Evolutionary conservation across 1,140 invertebrate species (phyloP).

Genomic region (Caenorhabditis briggsae): DNA sequence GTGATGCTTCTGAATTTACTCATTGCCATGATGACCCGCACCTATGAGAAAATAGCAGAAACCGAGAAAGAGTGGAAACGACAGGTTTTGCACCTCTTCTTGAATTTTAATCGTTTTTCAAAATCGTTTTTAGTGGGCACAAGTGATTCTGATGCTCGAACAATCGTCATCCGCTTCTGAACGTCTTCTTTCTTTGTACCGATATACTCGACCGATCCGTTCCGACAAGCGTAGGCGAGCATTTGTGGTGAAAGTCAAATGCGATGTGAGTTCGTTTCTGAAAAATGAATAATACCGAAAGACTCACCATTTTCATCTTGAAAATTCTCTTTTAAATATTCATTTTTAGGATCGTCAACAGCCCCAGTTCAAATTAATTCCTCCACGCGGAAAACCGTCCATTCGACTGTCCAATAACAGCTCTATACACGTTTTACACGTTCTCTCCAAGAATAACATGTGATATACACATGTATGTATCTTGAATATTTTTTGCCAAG

Average conservation of each 20-base stretch:
- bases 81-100: no score
- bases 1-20: slow-evolving; percentile 95
- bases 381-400: slow-evolving; percentile 30
- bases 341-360: slow-evolving; percentile 24
- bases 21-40: slow-evolving; percentile 99
- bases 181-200: slow-evolving; percentile 85
- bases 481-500: background rate
- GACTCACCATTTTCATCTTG: background rate
- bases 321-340: background rate
- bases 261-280: background rate
- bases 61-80: slow-evolving; percentile 97
- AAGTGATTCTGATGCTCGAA: slow-evolving; percentile 94
- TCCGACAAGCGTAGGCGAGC: slow-evolving; percentile 84
- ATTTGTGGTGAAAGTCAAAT: slow-evolving; percentile 83
- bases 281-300: no score
- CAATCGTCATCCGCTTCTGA: slow-evolving; percentile 89
- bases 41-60: slow-evolving; percentile 93
- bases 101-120: no score
- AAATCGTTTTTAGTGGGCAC: slow-evolving; percentile 91
- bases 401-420: slow-evolving; percentile 55
- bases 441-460: slow-evolving; percentile 1
- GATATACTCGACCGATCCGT: slow-evolving; percentile 93
- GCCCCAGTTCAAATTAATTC: slow-evolving; percentile 38
- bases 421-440: slow-evolving; percentile 38
- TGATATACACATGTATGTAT: background rate